phyloP scores from a whole-genome alignment of 2,888 invertebrate species.

The Parasteatoda lunata region DNA sequence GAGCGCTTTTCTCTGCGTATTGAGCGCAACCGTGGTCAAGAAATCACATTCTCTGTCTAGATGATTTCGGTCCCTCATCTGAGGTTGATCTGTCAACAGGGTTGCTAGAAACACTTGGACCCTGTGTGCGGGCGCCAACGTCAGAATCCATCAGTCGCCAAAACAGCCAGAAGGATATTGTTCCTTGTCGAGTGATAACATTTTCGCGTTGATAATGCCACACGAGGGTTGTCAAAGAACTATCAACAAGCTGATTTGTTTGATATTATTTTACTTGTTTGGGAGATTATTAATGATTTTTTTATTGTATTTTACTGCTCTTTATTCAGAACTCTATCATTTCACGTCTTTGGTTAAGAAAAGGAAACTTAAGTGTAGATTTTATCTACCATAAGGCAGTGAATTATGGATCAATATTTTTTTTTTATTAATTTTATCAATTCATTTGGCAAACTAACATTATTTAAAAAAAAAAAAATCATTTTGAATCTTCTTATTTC shows the following conservation, averaged over 20 bases:
- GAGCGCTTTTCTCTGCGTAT: not conserved
- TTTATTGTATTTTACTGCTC: no score
- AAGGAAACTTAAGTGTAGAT: no score
- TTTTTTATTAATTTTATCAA: no score
- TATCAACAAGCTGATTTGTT: not conserved
- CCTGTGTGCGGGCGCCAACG: not conserved
- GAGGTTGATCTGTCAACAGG: constrained; percentile 60
- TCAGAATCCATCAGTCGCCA: not conserved
- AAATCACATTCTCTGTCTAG: constrained; percentile 13
- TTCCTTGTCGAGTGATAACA: not conserved
- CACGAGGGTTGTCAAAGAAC: not conserved
- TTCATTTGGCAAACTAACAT: no score
- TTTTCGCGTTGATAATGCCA: not conserved
- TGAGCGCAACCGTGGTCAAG: not conserved
- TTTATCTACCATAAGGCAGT: no score
- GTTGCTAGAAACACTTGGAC: constrained; percentile 21
- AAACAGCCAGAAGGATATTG: not conserved
- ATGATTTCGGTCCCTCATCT: constrained; percentile 9
- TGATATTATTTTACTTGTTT: not conserved
- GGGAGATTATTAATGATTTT: no score
- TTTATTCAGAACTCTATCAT: no score
- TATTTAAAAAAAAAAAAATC: no score
- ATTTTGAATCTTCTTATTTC: no score
- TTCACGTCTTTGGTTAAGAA: no score
- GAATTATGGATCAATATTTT: no score